These are phyloP conservation scores for Hylomyscus alleni DNA, from an alignment of 2,797 vertebrate genomes.

Conservation along the genomic window DNA sequence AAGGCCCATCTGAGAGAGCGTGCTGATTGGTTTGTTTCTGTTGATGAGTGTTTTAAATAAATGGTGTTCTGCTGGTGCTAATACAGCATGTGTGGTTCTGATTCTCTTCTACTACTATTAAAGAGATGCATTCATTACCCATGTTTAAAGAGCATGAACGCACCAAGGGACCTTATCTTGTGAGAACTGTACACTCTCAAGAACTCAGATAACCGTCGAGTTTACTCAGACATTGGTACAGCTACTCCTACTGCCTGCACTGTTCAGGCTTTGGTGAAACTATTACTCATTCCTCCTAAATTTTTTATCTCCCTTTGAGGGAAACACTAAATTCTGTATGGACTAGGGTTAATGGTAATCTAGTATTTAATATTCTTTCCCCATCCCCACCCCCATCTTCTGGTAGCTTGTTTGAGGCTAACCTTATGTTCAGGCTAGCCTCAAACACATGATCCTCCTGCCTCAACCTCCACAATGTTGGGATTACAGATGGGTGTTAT, in stretches of 20 bases:
- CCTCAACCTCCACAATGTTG: not conserved
- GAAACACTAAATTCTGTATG: constrained; percentile 46
- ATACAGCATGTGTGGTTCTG: not conserved
- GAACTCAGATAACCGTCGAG: not conserved
- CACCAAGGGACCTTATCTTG: not conserved
- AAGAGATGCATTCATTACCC: not conserved
- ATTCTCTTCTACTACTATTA: constrained; percentile 48
- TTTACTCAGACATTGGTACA: not conserved
- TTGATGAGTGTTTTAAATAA: not conserved
- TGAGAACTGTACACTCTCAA: not conserved
- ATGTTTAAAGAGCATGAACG: not conserved
- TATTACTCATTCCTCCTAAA: constrained; percentile 5
- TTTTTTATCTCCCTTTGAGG: not conserved
- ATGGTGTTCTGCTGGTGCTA: not conserved
- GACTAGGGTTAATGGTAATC: constrained; percentile 16
- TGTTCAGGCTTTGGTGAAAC: constrained; percentile 11
- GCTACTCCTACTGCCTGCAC: constrained; percentile 34
- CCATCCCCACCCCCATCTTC: not conserved
- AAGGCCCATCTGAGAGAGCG: not conserved
- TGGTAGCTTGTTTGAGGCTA: not conserved
- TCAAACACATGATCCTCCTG: not conserved
- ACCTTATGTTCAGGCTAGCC: not conserved
- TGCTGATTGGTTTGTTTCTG: constrained; percentile 19
- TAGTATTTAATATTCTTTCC: constrained; percentile 21
- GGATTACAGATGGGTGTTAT: not conserved